Evolutionary conservation across 53 echinoderm and acorn worm species (phyloP).

Genomic region (Astropecten irregularis): DNA sequence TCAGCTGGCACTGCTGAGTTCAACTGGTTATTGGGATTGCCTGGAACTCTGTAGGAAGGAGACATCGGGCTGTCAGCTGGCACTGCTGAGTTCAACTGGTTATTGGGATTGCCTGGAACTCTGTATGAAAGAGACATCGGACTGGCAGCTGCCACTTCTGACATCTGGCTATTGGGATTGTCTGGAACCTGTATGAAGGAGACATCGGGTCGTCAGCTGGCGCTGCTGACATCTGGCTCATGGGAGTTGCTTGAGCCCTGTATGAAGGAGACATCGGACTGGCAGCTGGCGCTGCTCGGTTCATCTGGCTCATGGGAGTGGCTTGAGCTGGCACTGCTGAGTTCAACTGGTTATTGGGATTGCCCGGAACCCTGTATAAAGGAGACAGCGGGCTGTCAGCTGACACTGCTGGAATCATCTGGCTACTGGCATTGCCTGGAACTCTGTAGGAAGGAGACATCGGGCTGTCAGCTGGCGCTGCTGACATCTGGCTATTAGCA

Average conservation of each 20-base stretch:
- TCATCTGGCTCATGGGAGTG: background rate
- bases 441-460: constrained; percentile 4
- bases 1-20: background rate
- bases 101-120: background rate
- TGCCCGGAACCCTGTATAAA: background rate
- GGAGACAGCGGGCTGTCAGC: background rate
- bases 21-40: background rate
- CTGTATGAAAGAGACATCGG: constrained; percentile 10
- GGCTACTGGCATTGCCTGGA: background rate
- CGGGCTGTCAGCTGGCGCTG: background rate
- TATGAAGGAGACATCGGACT: background rate
- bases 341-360: background rate
- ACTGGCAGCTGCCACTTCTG: background rate
- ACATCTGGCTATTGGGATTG: background rate
- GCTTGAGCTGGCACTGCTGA: background rate
- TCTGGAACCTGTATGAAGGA: constrained; percentile 6
- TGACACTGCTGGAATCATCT: background rate
- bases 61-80: background rate
- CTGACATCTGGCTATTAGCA: background rate
- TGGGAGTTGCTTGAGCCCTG: background rate
- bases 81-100: background rate
- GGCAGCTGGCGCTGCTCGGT: background rate
- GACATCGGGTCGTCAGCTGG: background rate
- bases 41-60: constrained; percentile 1
- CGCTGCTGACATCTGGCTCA: background rate